Percentiles rank a stretch among this genome's conserved stretches.
Conservation (phyloP, 2,113 vertebrate species). For the Burhinus oedicnemus region DNA sequence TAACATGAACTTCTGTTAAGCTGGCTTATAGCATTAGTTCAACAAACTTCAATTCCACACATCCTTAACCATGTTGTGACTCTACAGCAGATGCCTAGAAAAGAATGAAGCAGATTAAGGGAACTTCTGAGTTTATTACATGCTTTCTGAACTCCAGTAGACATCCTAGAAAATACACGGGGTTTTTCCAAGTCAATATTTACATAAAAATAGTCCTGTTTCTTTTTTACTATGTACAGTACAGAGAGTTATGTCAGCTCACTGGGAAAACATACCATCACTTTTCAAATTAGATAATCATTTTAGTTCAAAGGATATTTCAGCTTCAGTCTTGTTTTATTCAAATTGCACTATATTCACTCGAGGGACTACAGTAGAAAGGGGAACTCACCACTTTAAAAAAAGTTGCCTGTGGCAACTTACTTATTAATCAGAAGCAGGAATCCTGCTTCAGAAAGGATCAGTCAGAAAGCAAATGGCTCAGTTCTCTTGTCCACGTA, state of each 20-base stretch:
- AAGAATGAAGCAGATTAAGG: neutral
- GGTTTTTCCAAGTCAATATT: neutral
- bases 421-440: neutral
- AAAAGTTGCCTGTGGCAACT: neutral
- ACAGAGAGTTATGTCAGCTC: neutral
- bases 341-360: slow-evolving; percentile 1
- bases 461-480: neutral
- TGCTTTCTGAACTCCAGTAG: neutral
- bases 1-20: neutral
- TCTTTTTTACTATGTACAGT: neutral
- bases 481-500: neutral
- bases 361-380: slow-evolving; percentile 6
- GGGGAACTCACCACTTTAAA: neutral
- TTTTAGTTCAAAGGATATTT: slow-evolving; percentile 32
- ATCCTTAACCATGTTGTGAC: neutral
- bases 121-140: neutral
- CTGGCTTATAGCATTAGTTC: neutral
- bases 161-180: neutral
- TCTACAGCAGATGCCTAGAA: neutral
- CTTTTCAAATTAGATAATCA: slow-evolving; percentile 21
- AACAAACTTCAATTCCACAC: neutral
- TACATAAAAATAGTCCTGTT: neutral
- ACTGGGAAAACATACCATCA: neutral
- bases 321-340: neutral
- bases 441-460: neutral